Evolutionary conservation across 2,113 vertebrate species (phyloP).

Genomic region (Rhea pennata): DNA sequence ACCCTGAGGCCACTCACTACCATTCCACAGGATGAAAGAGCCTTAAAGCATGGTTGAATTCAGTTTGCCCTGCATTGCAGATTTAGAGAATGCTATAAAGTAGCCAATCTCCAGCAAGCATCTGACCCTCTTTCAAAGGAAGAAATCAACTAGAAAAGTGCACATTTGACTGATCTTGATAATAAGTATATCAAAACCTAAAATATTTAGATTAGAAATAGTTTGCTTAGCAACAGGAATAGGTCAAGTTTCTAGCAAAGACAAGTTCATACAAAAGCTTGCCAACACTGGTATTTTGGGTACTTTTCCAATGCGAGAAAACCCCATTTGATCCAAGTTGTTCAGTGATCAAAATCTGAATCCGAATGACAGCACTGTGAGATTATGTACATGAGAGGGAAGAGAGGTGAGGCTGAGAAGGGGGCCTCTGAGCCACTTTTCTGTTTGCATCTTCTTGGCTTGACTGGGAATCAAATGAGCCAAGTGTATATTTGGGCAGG

Average conservation of each 20-base stretch:
- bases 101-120: neutral
- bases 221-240: neutral
- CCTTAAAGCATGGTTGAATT: neutral
- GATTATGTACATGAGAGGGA: neutral
- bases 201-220: slow-evolving; percentile 15
- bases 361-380: neutral
- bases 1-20: neutral
- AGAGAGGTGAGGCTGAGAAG: neutral
- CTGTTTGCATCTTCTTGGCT: neutral
- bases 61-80: neutral
- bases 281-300: neutral
- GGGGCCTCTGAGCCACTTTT: neutral
- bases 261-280: neutral
- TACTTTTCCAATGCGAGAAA: neutral
- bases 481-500: neutral
- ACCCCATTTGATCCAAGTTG: neutral
- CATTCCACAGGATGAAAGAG: neutral
- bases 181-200: neutral
- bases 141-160: neutral
- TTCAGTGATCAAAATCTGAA: neutral
- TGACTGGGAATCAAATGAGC: neutral
- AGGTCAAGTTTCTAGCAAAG: neutral
- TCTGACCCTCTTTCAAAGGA: neutral
- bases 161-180: neutral
- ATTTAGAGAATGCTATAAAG: neutral